Evolutionary conservation across 2,797 vertebrate species (phyloP).

Genomic region (Pagetopsis macropterus): DNA sequence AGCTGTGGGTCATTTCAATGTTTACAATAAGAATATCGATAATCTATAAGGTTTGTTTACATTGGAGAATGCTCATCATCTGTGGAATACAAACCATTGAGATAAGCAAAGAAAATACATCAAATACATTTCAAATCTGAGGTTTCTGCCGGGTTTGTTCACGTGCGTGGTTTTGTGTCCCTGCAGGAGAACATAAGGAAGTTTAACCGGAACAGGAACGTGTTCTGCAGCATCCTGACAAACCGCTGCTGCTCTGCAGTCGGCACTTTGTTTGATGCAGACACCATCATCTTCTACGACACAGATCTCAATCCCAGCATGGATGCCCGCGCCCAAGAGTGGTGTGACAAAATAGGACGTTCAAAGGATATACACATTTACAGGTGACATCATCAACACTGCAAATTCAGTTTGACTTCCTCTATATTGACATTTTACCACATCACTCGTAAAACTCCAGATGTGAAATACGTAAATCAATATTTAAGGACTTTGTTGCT

Average conservation of each 20-base stretch:
- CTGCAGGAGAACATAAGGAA: conserved; percentile 89
- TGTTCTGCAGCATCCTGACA: conserved; percentile 94
- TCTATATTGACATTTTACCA: background rate
- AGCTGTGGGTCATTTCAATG: background rate
- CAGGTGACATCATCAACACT: conserved; percentile 79
- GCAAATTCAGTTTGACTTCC: background rate
- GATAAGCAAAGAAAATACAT: background rate
- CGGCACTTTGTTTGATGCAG: conserved; percentile 90
- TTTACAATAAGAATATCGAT: background rate
- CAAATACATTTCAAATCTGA: background rate
- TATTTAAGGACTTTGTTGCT: background rate
- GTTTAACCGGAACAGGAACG: conserved; percentile 90
- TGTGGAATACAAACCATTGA: background rate
- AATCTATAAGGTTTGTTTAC: too few relatives aligned
- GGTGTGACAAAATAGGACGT: conserved; percentile 94
- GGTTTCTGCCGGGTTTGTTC: background rate
- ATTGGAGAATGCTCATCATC: too few relatives aligned
- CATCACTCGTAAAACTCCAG: background rate
- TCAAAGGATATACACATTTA: conserved; percentile 96
- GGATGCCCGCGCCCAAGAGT: conserved; percentile 93
- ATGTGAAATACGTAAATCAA: background rate
- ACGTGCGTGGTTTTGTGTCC: conserved; percentile 6
- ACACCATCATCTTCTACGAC: conserved; percentile 95
- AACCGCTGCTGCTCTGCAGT: conserved; percentile 92
- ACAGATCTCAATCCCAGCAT: conserved; percentile 94